Conservation (phyloP, 2,888 invertebrate genomes). For the Noctuana brunneofusca region DNA sequence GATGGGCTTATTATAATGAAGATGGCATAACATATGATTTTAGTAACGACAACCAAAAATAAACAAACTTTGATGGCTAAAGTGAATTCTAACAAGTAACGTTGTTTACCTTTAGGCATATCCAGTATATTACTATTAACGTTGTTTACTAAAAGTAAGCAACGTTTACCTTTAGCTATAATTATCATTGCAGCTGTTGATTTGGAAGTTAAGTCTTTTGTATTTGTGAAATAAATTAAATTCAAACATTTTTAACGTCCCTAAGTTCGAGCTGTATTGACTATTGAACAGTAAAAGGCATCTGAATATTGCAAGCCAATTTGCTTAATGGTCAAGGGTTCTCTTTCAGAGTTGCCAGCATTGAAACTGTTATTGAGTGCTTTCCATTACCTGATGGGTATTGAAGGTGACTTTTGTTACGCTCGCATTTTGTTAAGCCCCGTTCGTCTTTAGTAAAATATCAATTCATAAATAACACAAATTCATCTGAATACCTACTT, state of each 20-base stretch:
- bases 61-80: too few species aligned
- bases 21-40: too few species aligned
- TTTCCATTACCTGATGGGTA: slow-evolving; percentile 22
- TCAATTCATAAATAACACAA: slow-evolving; percentile 4
- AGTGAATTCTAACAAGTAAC: too few species aligned
- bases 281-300: slow-evolving; percentile 8
- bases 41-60: too few species aligned
- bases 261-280: background rate
- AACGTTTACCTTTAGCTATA: too few species aligned
- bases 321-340: slow-evolving; percentile 27
- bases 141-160: too few species aligned
- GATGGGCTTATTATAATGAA: too few species aligned
- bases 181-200: too few species aligned
- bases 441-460: background rate
- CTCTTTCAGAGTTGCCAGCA: slow-evolving; percentile 17
- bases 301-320: slow-evolving; percentile 20
- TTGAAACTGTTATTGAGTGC: slow-evolving; percentile 20
- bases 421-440: background rate
- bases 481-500: slow-evolving; percentile 2
- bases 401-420: slow-evolving; percentile 12
- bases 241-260: background rate
- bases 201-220: too few species aligned
- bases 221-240: background rate
- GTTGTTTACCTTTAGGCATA: too few species aligned
- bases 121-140: too few species aligned